Evolutionary conservation across 2,797 vertebrate genomes (phyloP).

Genomic region (Enteromius afrohamiltoni): DNA sequence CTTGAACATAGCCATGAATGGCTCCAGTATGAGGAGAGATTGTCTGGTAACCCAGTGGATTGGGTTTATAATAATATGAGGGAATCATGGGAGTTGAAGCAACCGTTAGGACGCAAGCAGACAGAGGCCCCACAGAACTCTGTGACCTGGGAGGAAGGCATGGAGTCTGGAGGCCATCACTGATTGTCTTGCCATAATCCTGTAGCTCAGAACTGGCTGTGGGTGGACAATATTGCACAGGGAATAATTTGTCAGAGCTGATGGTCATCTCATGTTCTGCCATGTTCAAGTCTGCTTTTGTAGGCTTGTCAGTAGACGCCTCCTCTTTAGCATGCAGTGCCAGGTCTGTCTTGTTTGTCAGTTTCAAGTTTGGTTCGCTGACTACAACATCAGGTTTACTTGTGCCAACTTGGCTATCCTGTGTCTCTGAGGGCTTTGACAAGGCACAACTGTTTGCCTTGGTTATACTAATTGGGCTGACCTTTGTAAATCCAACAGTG

Average conservation of each 20-base stretch:
- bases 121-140: constrained; percentile 43
- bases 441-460: constrained; percentile 52
- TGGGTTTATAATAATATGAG: constrained; percentile 63
- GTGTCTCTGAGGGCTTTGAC: constrained; percentile 49
- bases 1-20: constrained; percentile 59
- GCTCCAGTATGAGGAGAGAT: constrained; percentile 65
- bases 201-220: constrained; percentile 33
- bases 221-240: constrained; percentile 31
- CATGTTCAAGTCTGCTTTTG: constrained; percentile 47
- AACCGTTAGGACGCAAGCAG: constrained; percentile 52
- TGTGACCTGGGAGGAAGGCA: constrained; percentile 48
- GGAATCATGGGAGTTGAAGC: constrained; percentile 62
- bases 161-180: constrained; percentile 39
- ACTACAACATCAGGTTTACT: constrained; percentile 42
- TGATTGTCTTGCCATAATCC: constrained; percentile 12
- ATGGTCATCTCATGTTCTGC: constrained; percentile 42
- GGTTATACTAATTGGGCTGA: constrained; percentile 51
- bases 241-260: constrained; percentile 15
- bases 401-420: constrained; percentile 53
- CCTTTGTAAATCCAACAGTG: constrained; percentile 55
- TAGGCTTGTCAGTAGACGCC: not conserved
- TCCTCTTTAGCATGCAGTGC: constrained; percentile 26
- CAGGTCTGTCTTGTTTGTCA: constrained; percentile 17
- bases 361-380: constrained; percentile 50
- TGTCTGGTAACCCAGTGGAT: constrained; percentile 52